Conservation (phyloP, 2,888 invertebrate species). For the Epinotia demarniana region DNA sequence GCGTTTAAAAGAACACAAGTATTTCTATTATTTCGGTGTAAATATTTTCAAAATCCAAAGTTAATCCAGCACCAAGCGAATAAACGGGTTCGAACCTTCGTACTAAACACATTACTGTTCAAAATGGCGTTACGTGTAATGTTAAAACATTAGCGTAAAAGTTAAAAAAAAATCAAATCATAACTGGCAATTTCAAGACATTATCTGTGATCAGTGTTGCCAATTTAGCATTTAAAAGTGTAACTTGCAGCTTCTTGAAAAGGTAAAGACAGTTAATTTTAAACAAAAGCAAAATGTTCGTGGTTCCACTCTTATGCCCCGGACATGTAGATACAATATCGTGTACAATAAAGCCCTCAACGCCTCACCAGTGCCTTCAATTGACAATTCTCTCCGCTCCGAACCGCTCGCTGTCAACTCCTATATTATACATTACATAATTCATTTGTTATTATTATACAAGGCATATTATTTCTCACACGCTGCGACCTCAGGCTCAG, state of each 20-base stretch:
- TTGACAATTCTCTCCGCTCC: constrained; percentile 72
- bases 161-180: no score
- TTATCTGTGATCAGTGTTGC: no score
- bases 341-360: constrained; percentile 65
- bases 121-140: constrained; percentile 4
- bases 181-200: no score
- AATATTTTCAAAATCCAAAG: not conserved
- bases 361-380: constrained; percentile 66
- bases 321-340: not conserved
- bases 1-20: not conserved
- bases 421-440: constrained; percentile 75
- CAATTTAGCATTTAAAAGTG: no score
- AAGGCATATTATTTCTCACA: constrained; percentile 77
- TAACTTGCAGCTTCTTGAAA: no score
- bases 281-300: not conserved
- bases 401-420: constrained; percentile 76
- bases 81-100: not conserved
- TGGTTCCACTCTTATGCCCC: not conserved
- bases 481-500: constrained; percentile 61
- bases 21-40: not conserved
- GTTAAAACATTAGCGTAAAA: no score
- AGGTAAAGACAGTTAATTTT: not conserved
- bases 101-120: not conserved
- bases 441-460: constrained; percentile 82
- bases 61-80: constrained; percentile 3